Conservation (phyloP, 2,888 invertebrate genomes). For the Acanthosepion esculentum region DNA sequence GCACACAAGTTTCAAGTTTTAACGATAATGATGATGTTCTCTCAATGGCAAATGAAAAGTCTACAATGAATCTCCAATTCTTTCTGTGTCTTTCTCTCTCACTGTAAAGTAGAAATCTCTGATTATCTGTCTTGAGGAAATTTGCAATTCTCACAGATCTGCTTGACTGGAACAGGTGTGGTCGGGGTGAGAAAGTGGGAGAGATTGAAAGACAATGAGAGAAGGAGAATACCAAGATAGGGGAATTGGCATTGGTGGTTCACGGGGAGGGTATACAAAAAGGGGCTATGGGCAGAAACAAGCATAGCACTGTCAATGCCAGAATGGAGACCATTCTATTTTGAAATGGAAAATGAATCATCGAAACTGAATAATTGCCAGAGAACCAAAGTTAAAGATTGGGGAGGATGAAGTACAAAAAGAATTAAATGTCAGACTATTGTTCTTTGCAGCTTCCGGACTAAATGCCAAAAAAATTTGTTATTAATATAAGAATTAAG, state of each 20-base stretch:
- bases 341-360: conserved; percentile 9
- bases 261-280: neutral
- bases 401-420: neutral
- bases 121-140: conserved; percentile 33
- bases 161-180: conserved; percentile 33
- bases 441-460: neutral
- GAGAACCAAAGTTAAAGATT: neutral
- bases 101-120: neutral
- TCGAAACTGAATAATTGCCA: neutral
- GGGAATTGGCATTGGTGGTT: neutral
- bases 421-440: conserved; percentile 6
- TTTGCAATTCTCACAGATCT: conserved; percentile 10
- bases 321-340: neutral
- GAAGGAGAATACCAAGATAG: neutral
- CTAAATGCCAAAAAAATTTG: neutral
- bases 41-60: no score
- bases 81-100: neutral
- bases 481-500: neutral
- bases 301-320: neutral
- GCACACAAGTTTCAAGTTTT: no score
- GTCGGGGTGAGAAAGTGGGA: neutral
- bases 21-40: no score
- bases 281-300: neutral
- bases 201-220: neutral
- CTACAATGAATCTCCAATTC: neutral